Evolutionary conservation across 2,797 vertebrate species (phyloP), one percentile per base, ranked within the genome.

Genomic region (Lindbergichthys nudifrons): DNA sequence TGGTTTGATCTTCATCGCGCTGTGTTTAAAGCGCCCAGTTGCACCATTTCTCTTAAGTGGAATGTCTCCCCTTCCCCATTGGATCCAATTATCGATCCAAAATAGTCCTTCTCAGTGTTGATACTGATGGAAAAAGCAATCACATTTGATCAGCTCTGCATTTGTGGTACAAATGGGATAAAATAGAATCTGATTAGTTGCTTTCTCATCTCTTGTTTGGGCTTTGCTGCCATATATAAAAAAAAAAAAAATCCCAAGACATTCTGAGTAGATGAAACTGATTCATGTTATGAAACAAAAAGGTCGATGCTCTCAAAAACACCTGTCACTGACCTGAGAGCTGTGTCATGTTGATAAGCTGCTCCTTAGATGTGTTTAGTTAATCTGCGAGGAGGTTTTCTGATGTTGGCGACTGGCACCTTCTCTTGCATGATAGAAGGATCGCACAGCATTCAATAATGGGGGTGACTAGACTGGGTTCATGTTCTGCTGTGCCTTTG

Each of bases 41-140:
- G 64, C 59, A 75, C 57, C 41, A 63, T 75, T 74, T 78, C 12
- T 59, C 21, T 52, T 64, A 15, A 7, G 63, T 76, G 3, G 61
- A 83, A 89, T 80, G 73, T 87, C 71, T 76, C 19, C 18, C 32
- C 43, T 23, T 30, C 8, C 58, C 19, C 16, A 13, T 66, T 67
- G 32, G 12, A 51, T 59, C 48, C 3, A 7, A 51, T 16, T 52
- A 15, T 70, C n/a, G 36, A 57, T 56, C 47, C 19, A 76, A 19
- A 54, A 54, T 0, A 57, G 19, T 74, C 51, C 23, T 68, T 6
- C 19, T 21, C 46, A 26, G 58, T 64, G 36, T 41, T 58, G 42
- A 64, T 21, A 15, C 50, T 73, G 80, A 75, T 77, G 41, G 26
- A 30, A 54, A 51, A 66, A 65, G 12, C 52, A 63, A 19, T 30